These are phyloP conservation scores for Athene noctua DNA, from an alignment of 2,113 vertebrate genomes.

Conservation along the genomic window DNA sequence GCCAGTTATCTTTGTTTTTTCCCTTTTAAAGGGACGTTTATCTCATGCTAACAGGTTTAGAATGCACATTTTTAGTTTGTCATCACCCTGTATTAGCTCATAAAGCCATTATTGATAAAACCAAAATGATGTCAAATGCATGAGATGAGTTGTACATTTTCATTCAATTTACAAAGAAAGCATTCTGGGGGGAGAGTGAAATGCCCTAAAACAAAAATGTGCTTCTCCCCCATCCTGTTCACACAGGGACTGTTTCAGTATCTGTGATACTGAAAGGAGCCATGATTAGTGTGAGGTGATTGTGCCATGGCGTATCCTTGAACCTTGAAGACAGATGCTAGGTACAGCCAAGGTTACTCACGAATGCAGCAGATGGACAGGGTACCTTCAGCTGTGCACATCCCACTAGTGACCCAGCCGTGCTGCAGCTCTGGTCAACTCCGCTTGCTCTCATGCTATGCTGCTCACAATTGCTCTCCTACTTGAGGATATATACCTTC, in stretches of 20 bases:
- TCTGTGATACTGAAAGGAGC: neutral
- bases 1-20: neutral
- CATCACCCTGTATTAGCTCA: neutral
- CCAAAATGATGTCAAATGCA: neutral
- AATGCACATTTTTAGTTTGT: neutral
- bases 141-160: neutral
- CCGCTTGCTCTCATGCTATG: neutral
- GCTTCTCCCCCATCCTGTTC: neutral
- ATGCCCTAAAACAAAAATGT: neutral
- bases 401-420: neutral
- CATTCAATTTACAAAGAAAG: neutral
- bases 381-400: neutral
- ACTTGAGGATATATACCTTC: neutral
- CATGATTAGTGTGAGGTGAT: neutral
- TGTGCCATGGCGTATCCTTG: fast-evolving
- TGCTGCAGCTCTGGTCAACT: neutral
- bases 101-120: neutral
- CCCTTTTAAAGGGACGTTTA: neutral
- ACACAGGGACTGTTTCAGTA: neutral
- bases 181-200: neutral
- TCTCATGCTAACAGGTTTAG: neutral
- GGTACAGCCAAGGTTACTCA: neutral
- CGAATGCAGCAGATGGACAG: neutral
- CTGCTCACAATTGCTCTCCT: neutral
- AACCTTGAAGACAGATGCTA: neutral